These are phyloP conservation scores for Umimayanthus kanabou DNA, from an alignment of 92 coral and sea anemone species.

Conservation along the genomic window DNA sequence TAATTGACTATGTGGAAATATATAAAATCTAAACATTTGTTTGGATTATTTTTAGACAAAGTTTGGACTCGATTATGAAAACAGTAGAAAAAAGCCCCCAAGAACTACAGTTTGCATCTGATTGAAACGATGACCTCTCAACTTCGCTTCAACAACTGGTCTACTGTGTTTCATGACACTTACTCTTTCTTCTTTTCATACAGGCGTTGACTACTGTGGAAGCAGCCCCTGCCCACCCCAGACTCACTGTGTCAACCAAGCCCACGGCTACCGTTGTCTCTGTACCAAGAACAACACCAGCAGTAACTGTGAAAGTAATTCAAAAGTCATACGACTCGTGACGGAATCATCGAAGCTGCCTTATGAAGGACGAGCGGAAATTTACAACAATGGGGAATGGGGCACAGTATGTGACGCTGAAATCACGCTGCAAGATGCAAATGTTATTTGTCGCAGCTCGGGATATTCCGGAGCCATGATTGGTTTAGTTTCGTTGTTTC, in stretches of 20 bases:
- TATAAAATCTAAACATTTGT: too few species aligned
- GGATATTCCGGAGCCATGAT: background rate
- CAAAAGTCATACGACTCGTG: background rate
- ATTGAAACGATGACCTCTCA: too few species aligned
- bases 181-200: background rate
- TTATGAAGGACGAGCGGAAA: slow-evolving; percentile 9
- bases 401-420: slow-evolving; percentile 7
- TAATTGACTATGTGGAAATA: too few species aligned
- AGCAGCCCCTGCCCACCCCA: background rate
- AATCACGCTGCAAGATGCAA: slow-evolving; percentile 10
- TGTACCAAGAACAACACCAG: background rate
- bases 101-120: too few species aligned
- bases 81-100: too few species aligned
- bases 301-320: background rate
- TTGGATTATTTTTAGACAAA: too few species aligned
- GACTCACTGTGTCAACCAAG: slow-evolving; percentile 7
- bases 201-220: slow-evolving; percentile 9
- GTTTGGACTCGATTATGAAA: too few species aligned
- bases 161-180: background rate
- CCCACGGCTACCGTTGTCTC: slow-evolving; percentile 17
- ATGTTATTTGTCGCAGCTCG: slow-evolving; percentile 7
- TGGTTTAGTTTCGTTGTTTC: background rate
- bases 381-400: slow-evolving; percentile 8
- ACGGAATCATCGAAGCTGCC: background rate
- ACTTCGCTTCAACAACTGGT: too few species aligned